These are phyloP conservation scores for Florisuga fusca DNA, from an alignment of 2,797 vertebrate genomes.

Conservation along the genomic window DNA sequence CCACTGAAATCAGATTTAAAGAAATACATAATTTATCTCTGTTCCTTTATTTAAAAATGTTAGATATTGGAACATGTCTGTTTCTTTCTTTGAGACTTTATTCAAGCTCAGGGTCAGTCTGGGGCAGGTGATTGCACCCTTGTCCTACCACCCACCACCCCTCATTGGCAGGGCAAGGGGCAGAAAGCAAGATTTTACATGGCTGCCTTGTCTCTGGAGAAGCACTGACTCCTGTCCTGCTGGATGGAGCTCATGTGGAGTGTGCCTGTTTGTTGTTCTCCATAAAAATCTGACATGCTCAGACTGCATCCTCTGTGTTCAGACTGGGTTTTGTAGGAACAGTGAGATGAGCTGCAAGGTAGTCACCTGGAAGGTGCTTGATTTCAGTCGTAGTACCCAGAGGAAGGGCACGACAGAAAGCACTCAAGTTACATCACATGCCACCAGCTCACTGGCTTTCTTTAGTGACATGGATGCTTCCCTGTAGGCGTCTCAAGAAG, in stretches of 20 bases:
- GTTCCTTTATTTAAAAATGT: background rate
- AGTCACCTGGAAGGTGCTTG: background rate
- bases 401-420: background rate
- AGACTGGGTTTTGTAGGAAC: background rate
- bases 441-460: background rate
- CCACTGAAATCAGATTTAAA: background rate
- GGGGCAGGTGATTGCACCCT: background rate
- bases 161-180: background rate
- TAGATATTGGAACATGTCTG: background rate
- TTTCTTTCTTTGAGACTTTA: background rate
- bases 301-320: background rate
- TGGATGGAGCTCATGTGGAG: background rate
- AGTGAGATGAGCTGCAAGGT: background rate
- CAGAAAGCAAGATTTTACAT: background rate
- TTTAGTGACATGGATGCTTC: background rate
- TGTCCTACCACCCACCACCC: accelerated
- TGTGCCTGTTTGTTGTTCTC: background rate
- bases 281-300: background rate
- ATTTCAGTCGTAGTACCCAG: background rate
- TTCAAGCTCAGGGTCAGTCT: background rate
- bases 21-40: background rate
- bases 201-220: background rate
- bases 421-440: background rate
- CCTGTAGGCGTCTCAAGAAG: background rate
- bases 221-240: background rate